Evolutionary conservation across 2,797 vertebrate genomes (phyloP).

Genomic region (Neopelma chrysocephalum): DNA sequence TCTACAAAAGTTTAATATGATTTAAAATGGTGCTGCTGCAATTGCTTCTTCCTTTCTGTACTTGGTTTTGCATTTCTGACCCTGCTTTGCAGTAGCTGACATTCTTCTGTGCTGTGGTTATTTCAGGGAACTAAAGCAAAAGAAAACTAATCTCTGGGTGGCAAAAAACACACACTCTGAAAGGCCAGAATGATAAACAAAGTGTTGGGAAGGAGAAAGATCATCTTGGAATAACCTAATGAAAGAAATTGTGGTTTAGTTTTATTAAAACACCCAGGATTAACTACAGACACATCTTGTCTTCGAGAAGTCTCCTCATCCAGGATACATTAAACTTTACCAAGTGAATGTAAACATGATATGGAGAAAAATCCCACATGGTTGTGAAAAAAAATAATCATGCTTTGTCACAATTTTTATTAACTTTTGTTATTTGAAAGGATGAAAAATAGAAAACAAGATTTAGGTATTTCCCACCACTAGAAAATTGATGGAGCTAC

Average conservation of each 20-base stretch:
- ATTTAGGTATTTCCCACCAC: background rate
- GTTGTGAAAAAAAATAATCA: background rate
- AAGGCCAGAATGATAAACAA: background rate
- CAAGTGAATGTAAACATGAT: background rate
- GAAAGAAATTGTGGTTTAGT: background rate
- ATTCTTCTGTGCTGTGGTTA: background rate
- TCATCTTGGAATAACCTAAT: background rate
- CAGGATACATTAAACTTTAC: background rate
- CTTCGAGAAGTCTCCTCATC: background rate
- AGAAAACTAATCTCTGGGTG: background rate
- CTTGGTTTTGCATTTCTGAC: background rate
- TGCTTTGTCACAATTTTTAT: background rate
- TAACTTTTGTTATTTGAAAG: background rate
- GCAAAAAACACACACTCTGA: background rate
- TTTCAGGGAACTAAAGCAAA: background rate
- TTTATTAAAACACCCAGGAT: background rate
- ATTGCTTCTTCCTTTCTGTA: background rate
- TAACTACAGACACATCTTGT: background rate
- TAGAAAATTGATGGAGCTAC: background rate
- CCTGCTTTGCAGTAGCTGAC: background rate
- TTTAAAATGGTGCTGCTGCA: background rate
- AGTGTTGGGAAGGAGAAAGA: background rate
- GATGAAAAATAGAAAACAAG: background rate
- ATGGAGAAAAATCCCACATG: background rate
- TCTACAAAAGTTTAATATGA: background rate